phyloP scores from a whole-genome alignment of 2,797 vertebrate genomes.

The Anolis apletophallus region DNA sequence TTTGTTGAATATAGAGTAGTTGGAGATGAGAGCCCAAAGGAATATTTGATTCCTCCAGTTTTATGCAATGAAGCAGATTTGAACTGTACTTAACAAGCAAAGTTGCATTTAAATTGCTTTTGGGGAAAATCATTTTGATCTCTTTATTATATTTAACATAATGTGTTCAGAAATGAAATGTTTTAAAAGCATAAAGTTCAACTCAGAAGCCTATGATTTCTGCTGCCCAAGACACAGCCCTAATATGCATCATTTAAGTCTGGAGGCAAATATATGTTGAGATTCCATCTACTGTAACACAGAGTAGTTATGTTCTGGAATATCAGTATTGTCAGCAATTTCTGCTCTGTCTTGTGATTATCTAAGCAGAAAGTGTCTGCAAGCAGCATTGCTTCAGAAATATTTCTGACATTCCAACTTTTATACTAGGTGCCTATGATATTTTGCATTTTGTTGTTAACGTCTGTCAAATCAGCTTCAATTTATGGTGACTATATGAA shows the following conservation, averaged over 20 bases:
- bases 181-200: conserved; percentile 52
- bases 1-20: conserved; percentile 31
- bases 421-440: neutral
- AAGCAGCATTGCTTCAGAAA: conserved; percentile 5
- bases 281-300: conserved; percentile 29
- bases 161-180: conserved; percentile 47
- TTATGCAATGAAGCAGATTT: conserved; percentile 51
- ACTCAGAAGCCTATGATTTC: conserved; percentile 46
- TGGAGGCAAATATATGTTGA: conserved; percentile 15
- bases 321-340: conserved; percentile 23
- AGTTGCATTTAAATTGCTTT: conserved; percentile 60
- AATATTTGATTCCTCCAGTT: conserved; percentile 47
- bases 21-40: conserved; percentile 30
- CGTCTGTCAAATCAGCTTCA: no score
- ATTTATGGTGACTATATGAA: no score
- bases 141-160: conserved; percentile 52
- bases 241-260: conserved; percentile 36
- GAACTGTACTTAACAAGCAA: conserved; percentile 52
- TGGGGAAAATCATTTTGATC: conserved; percentile 41
- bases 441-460: neutral
- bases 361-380: conserved; percentile 16
- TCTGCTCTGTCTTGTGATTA: conserved; percentile 15
- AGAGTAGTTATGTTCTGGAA: conserved; percentile 23
- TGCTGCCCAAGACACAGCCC: conserved; percentile 27
- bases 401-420: conserved; percentile 23